Evolutionary conservation across 2,888 invertebrate genomes (phyloP).

Genomic region (Chrysolina oricalcia): DNA sequence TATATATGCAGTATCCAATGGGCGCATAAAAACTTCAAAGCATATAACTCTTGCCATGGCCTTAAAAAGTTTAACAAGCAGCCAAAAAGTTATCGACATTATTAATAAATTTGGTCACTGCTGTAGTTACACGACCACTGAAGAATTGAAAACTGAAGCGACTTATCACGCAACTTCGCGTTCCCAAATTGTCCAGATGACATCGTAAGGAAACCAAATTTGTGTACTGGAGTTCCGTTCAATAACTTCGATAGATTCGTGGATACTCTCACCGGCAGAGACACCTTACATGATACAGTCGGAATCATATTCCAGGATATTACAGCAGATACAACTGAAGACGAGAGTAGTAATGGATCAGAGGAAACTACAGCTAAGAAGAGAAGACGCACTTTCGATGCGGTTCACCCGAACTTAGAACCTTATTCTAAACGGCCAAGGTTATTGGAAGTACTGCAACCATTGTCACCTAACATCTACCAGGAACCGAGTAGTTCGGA

Average conservation of each 20-base stretch:
- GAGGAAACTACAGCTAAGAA: too few relatives aligned
- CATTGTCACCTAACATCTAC: background rate
- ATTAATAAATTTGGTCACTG: background rate
- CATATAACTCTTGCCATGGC: too few relatives aligned
- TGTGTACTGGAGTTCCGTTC: background rate
- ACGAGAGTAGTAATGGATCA: background rate
- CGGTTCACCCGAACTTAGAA: too few relatives aligned
- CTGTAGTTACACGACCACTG: background rate
- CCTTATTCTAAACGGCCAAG: too few relatives aligned
- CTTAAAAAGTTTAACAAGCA: too few relatives aligned
- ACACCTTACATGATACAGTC: background rate
- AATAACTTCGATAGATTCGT: background rate
- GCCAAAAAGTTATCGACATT: too few relatives aligned
- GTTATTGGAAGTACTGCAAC: too few relatives aligned
- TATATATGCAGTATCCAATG: too few relatives aligned
- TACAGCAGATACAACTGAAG: background rate
- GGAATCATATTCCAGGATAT: background rate
- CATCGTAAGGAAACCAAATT: background rate
- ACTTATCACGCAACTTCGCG: background rate
- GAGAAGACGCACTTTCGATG: too few relatives aligned
- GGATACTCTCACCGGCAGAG: background rate
- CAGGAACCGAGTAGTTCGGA: background rate
- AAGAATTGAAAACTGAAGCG: background rate
- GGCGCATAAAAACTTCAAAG: too few relatives aligned
- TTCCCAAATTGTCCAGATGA: background rate